Evolutionary conservation across 2,888 invertebrate species (phyloP).

Genomic region (Lasioglossum villosulum): DNA sequence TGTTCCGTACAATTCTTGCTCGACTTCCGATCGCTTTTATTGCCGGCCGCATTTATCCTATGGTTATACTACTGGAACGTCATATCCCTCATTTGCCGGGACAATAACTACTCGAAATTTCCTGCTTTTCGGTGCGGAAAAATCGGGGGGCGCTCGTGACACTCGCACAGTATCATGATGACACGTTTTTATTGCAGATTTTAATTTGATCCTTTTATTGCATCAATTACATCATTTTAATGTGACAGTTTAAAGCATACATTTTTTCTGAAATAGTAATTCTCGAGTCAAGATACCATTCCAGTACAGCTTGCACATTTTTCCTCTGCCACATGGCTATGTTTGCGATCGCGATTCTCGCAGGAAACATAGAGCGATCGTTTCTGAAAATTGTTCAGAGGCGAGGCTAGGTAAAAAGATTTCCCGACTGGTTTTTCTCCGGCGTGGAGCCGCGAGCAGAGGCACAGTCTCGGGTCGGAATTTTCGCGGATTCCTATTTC

Average conservation of each 20-base stretch:
- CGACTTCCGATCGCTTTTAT: conserved; percentile 48
- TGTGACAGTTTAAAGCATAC: too few species aligned
- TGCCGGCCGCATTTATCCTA: conserved; percentile 30
- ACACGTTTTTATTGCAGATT: not conserved
- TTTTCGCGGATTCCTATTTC: conserved; percentile 45
- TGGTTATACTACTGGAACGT: not conserved
- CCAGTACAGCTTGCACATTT: not conserved
- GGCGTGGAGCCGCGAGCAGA: not conserved
- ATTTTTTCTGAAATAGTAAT: too few species aligned
- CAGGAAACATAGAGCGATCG: not conserved
- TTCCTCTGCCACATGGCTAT: not conserved
- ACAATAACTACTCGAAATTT: not conserved
- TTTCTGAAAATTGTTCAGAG: not conserved
- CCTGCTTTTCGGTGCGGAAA: not conserved
- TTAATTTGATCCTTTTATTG: not conserved
- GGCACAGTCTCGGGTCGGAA: conserved; percentile 22
- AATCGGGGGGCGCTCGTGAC: not conserved
- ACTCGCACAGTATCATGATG: not conserved
- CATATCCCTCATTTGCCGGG: not conserved
- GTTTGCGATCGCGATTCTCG: not conserved
- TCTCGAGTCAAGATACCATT: too few species aligned
- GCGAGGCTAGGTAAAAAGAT: not conserved
- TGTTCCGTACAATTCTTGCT: conserved; percentile 39
- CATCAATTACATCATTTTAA: too few species aligned
- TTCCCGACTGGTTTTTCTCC: not conserved